phyloP scores from a whole-genome alignment of 2,797 vertebrate genomes.

The Acanthiza pusilla region DNA sequence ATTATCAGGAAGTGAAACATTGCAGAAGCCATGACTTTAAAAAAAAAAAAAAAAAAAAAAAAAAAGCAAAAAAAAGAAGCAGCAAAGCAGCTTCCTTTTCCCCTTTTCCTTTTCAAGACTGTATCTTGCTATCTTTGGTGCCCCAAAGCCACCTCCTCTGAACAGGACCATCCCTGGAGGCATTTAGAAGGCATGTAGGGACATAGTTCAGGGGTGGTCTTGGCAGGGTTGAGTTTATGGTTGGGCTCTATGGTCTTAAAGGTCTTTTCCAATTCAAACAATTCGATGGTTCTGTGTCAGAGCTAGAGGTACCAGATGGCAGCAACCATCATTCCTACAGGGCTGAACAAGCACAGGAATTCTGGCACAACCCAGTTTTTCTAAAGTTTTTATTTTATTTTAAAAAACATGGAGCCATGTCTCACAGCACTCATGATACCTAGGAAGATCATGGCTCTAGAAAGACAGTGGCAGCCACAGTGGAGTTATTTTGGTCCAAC shows the following conservation, averaged over 20 bases:
- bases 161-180: not conserved
- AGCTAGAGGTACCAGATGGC: not conserved
- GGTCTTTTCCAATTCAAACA: not conserved
- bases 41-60: not conserved
- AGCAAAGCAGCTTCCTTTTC: not conserved
- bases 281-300: not conserved
- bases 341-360: not conserved
- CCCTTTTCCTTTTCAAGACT: not conserved
- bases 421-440: not conserved
- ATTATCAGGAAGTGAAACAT: not conserved
- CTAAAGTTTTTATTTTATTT: not conserved
- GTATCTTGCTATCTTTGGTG: not conserved
- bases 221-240: not conserved
- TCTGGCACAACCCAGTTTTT: not conserved
- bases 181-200: not conserved
- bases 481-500: not conserved
- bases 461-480: not conserved
- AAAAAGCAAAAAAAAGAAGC: not conserved
- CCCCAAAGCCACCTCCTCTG: not conserved
- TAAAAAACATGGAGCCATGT: not conserved
- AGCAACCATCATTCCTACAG: not conserved
- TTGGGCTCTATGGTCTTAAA: not conserved
- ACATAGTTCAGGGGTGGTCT: not conserved
- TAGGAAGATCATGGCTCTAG: not conserved
- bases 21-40: not conserved